A percentile compares a stretch with the other conserved stretches of the same genome.
phyloP scores from a whole-genome alignment of 2,113 vertebrate species.

The Entomyzon cyanotis region DNA sequence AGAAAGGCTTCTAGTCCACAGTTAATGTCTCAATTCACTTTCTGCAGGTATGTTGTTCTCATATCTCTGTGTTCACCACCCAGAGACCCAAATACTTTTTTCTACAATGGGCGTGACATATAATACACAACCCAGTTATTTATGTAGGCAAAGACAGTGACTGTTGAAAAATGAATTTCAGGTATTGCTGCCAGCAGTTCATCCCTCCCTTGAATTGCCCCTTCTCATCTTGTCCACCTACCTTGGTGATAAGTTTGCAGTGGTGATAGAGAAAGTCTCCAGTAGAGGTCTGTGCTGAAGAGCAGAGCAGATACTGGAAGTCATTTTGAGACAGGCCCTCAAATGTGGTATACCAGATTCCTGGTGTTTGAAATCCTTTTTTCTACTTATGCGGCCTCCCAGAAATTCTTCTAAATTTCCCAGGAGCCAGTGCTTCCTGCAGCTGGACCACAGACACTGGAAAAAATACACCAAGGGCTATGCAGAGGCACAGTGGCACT shows the following conservation, averaged over 20 bases:
- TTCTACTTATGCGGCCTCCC: background rate
- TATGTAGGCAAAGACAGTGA: background rate
- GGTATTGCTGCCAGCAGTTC: background rate
- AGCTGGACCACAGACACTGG: background rate
- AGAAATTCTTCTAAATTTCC: background rate
- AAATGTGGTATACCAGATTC: background rate
- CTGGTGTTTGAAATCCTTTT: background rate
- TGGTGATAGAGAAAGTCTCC: background rate
- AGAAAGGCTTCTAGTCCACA: background rate
- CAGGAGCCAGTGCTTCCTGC: background rate
- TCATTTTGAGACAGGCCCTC: background rate
- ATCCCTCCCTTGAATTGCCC: background rate
- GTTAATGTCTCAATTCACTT: background rate
- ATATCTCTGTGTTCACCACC: background rate
- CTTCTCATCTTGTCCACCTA: background rate
- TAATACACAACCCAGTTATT: background rate
- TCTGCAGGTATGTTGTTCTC: background rate
- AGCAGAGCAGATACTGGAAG: background rate
- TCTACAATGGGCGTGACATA: background rate
- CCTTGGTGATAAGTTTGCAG: rapidly evolving
- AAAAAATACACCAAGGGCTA: background rate
- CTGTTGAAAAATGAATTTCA: background rate
- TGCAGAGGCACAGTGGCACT: background rate
- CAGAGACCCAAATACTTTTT: background rate
- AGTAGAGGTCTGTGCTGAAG: background rate